Base-by-base conservation (phyloP, 2,113 vertebrate genomes). In the Elaphurus davidianus region DNA sequence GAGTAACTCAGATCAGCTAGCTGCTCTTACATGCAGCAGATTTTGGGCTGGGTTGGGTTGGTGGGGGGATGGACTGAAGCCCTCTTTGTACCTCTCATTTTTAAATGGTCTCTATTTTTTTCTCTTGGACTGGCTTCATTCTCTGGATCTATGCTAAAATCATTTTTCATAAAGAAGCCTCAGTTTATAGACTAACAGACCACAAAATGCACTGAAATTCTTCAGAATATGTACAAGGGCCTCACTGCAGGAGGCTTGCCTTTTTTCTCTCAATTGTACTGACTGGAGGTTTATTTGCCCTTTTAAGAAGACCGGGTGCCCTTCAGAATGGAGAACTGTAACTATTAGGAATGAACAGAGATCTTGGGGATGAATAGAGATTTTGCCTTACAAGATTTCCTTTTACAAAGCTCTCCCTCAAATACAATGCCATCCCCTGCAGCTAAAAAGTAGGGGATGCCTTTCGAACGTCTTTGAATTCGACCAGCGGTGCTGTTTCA, bases 311-410 rank as follows among this genome's bases (percentile, higher is more conserved):
- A 88, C 90, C 87, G 6, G 60, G 17, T 74, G 88, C 91, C 92
- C 95, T 98, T 93, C 62, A 96, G 57, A 62, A 1, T 0, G 87
- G 95, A 97, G 92, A 81, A 74, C 71, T 81, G 43, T 5, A 90
- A 30, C 67, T 82, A 85, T 45, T 94, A 83, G 59, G 62, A 83
- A 79, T 79, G 89, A 96, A 52, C 74, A 71, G 78, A 88, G 82
- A 86, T 52, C 74, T 82, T 90, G 52, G 87, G 47, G 74, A 92
- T 83, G 27, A 96, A 85, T 17, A 97, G 96, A 91, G 78, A 92
- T 91, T 98, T 98, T 98, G 98, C 96, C 96, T 98, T 97, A 87
- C 2, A 64, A 25, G 52, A 67, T 43, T 93, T 76, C 71, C 78
- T 95, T 17, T 47, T 85, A 78, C 23, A 85, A 82, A 92, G 64